Evolutionary conservation across 2,113 vertebrate species (phyloP).

Genomic region (Orthonyx spaldingii): DNA sequence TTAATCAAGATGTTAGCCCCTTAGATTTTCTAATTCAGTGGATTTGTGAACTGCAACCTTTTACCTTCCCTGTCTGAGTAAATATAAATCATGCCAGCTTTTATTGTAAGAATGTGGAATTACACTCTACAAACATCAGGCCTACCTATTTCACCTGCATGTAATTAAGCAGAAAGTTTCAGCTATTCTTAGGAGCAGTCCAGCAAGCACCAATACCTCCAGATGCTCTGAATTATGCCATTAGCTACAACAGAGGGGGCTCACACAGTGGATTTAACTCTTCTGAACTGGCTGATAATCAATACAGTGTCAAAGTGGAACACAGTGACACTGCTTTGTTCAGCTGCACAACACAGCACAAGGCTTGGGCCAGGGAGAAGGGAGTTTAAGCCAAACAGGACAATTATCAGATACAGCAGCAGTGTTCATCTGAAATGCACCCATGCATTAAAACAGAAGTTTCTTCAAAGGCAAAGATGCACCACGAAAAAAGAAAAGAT

Average conservation of each 20-base stretch:
- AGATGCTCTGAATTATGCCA: slow-evolving; percentile 12
- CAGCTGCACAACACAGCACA: neutral
- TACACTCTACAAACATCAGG: neutral
- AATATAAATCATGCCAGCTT: neutral
- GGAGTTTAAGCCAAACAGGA: neutral
- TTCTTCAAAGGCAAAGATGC: neutral
- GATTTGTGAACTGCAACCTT: slow-evolving; percentile 1
- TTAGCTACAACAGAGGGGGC: neutral
- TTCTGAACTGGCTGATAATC: neutral
- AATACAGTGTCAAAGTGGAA: neutral
- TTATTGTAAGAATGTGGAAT: neutral
- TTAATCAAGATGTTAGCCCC: neutral
- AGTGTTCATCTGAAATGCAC: neutral
- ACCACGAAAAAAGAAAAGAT: neutral
- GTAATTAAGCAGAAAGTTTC: neutral
- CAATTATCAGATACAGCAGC: neutral
- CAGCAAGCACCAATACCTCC: neutral
- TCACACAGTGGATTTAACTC: neutral
- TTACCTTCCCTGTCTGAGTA: neutral
- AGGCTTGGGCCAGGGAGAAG: neutral
- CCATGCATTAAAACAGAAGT: neutral
- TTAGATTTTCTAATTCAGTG: neutral
- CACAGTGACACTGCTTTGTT: neutral
- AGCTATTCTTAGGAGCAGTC: neutral
- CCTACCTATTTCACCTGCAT: slow-evolving; percentile 14